Evolutionary conservation across 2,797 vertebrate genomes (phyloP).

Genomic region (Hyperoplus immaculatus): DNA sequence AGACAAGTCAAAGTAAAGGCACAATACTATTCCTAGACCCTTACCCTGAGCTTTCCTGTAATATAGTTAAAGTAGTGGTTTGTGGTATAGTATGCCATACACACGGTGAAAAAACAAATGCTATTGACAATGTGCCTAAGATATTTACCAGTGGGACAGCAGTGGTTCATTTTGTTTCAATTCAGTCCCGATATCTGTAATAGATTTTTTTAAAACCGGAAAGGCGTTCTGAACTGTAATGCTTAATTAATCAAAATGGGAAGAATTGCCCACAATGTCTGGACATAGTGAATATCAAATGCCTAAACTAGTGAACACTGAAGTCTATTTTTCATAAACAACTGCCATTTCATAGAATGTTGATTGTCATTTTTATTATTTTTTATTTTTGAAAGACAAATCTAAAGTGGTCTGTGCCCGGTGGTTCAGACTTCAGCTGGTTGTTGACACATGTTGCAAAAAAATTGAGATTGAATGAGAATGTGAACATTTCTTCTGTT

Average conservation of each 20-base stretch:
- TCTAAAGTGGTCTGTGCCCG: background rate
- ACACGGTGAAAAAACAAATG: constrained; percentile 12
- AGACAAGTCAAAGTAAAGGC: constrained; percentile 1
- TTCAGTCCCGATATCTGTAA: background rate
- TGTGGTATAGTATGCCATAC: constrained; percentile 2
- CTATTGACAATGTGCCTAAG: constrained; percentile 31
- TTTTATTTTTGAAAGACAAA: background rate
- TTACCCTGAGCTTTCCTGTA: background rate
- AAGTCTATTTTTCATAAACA: background rate
- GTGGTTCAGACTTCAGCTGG: background rate
- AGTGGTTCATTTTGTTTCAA: background rate
- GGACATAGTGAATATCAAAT: background rate
- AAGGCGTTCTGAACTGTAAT: too few relatives aligned
- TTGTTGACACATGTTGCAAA: background rate
- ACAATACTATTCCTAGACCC: background rate
- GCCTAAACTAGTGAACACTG: background rate
- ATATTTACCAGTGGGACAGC: background rate
- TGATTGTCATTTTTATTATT: background rate
- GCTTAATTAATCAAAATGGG: too few relatives aligned
- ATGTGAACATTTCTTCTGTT: background rate
- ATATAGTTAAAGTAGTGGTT: constrained; percentile 10
- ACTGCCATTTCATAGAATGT: background rate
- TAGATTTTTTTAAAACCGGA: background rate
- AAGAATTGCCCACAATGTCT: background rate
- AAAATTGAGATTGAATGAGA: background rate